A percentile compares a stretch with the other conserved stretches of the same genome.
These are phyloP conservation scores for Belgica antarctica DNA, from an alignment of 2,888 invertebrate genomes.

Conservation along the genomic window DNA sequence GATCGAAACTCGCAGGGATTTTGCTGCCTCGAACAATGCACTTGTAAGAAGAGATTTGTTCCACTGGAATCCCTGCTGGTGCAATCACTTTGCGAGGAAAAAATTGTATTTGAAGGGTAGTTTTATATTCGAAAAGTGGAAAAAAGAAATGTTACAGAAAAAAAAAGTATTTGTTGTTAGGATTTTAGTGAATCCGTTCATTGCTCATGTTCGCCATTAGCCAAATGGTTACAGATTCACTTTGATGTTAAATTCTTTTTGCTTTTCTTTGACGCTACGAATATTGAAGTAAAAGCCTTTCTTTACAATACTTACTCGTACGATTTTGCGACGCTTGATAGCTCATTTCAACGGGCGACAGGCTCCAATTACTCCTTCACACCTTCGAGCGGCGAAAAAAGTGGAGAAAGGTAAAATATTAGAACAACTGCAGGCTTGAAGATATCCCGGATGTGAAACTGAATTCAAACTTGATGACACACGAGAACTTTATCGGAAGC, in stretches of 20 bases:
- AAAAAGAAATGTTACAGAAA: background rate
- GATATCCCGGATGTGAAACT: background rate
- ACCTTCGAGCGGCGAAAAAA: conserved; percentile 20
- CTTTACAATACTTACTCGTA: conserved; percentile 68
- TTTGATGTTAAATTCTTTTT: conserved; percentile 18
- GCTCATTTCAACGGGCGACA: conserved; percentile 75
- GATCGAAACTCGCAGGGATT: conserved; percentile 36
- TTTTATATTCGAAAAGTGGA: conserved; percentile 23
- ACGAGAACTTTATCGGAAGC: conserved; percentile 11
- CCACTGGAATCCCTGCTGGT: conserved; percentile 33
- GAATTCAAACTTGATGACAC: background rate
- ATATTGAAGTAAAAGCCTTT: background rate
- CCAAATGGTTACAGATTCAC: background rate
- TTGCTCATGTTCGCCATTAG: background rate
- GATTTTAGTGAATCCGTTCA: background rate
- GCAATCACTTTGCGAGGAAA: conserved; percentile 26
- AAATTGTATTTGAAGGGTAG: conserved; percentile 5
- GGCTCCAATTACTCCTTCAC: conserved; percentile 42
- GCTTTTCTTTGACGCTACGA: background rate
- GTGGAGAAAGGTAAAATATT: background rate
- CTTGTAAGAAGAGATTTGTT: background rate
- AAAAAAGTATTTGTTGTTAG: background rate
- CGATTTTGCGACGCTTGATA: conserved; percentile 81
- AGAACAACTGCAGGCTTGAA: background rate
- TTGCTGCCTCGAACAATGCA: conserved; percentile 29